Conservation (phyloP, 2,113 vertebrate genomes). For the Tinamus guttatus region DNA sequence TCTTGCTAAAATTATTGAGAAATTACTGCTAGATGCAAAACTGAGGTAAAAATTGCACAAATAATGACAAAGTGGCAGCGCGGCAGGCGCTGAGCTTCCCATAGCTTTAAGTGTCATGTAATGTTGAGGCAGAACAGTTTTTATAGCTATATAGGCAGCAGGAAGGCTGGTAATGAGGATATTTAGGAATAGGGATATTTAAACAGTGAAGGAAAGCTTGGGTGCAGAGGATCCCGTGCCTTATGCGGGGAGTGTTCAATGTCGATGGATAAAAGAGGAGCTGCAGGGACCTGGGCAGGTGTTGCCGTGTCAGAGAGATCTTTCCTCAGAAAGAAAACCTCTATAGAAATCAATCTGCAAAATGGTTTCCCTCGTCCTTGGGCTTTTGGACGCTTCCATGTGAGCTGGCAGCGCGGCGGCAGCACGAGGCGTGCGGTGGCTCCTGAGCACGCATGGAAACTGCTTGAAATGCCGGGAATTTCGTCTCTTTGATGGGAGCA, state of each 20-base stretch:
- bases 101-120: too few species aligned
- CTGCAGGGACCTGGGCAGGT: too few species aligned
- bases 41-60: background rate
- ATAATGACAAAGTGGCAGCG: background rate
- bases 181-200: background rate
- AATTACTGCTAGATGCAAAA: background rate
- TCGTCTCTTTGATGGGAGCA: background rate
- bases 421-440: too few species aligned
- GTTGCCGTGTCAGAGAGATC: background rate
- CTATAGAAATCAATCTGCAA: too few species aligned
- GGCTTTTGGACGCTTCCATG: too few species aligned
- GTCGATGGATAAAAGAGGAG: background rate
- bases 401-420: too few species aligned
- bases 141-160: background rate
- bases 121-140: background rate
- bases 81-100: too few species aligned
- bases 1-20: background rate
- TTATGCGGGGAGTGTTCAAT: background rate
- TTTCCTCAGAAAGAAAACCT: background rate
- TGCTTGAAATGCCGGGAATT: too few species aligned
- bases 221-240: background rate
- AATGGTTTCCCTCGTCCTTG: too few species aligned
- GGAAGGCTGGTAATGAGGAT: background rate
- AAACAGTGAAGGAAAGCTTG: background rate
- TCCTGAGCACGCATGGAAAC: rapidly evolving